Conservation (phyloP, 2,797 vertebrate genomes). For the Threskiornis aethiopicus region DNA sequence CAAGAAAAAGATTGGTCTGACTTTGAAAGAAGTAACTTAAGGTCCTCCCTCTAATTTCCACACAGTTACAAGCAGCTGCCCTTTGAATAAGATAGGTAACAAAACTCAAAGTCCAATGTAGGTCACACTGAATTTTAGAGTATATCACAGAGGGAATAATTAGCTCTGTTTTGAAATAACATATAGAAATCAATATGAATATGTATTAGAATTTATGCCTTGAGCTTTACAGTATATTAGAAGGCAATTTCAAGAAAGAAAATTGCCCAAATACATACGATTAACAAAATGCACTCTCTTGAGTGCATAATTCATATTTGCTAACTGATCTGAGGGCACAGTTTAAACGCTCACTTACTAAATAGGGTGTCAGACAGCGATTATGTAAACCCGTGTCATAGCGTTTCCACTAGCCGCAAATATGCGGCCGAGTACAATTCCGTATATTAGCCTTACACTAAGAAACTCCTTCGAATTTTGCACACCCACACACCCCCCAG, state of each 20-base stretch:
- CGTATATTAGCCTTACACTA: neutral
- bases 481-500: neutral
- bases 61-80: neutral
- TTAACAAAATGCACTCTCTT: neutral
- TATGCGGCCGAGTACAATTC: neutral
- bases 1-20: neutral
- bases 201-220: neutral
- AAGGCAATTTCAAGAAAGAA: neutral
- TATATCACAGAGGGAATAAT: neutral
- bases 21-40: constrained; percentile 13
- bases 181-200: neutral
- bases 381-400: neutral
- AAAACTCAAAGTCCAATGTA: neutral
- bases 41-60: constrained; percentile 16
- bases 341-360: neutral
- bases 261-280: neutral
- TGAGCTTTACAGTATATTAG: neutral
- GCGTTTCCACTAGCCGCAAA: neutral
- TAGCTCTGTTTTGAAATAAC: neutral
- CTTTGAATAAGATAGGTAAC: neutral
- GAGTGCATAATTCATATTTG: neutral
- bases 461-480: neutral
- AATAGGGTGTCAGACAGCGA: neutral
- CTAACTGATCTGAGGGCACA: neutral
- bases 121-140: neutral